phyloP scores from a whole-genome alignment of 1,140 invertebrate species.

The Drosophila insularis region DNA sequence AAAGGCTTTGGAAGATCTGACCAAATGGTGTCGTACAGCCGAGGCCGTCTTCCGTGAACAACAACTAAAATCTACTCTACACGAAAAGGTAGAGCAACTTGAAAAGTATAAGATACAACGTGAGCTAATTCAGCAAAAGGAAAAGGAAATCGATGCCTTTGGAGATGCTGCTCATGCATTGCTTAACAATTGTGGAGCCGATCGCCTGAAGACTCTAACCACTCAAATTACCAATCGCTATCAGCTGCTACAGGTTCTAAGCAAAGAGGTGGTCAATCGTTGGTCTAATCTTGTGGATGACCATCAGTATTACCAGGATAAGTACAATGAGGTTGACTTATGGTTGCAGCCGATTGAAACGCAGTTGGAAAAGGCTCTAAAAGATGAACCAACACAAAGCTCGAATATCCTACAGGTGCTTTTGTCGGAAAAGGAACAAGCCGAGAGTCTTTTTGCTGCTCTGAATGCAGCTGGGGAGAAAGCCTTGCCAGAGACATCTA shows the following conservation, averaged over 20 bases:
- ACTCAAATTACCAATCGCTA: conserved; percentile 95
- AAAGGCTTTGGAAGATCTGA: conserved; percentile 88
- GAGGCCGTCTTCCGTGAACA: conserved; percentile 94
- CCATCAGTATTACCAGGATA: conserved; percentile 91
- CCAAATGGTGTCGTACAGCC: conserved; percentile 92
- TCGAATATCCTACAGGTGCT: conserved; percentile 88
- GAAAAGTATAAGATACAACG: conserved; percentile 88
- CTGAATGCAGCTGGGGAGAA: conserved; percentile 91
- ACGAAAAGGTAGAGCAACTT: conserved; percentile 91
- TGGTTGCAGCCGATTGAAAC: conserved; percentile 92
- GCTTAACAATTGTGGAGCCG: conserved; percentile 91
- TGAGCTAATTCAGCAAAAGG: conserved; percentile 89
- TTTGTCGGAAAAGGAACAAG: conserved; percentile 91
- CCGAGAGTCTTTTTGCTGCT: conserved; percentile 88
- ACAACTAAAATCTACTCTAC: conserved; percentile 89
- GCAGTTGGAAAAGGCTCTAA: conserved; percentile 87
- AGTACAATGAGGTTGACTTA: conserved; percentile 88
- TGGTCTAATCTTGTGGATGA: conserved; percentile 94
- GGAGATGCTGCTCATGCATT: conserved; percentile 94
- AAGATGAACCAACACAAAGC: conserved; percentile 83
- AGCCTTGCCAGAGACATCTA: conserved; percentile 94
- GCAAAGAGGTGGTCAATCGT: conserved; percentile 94
- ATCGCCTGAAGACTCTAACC: conserved; percentile 93
- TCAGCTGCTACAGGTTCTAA: conserved; percentile 90
- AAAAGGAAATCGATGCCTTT: conserved; percentile 93